phyloP scores from a whole-genome alignment of 2,888 invertebrate species.

The Nyleta sp. region DNA sequence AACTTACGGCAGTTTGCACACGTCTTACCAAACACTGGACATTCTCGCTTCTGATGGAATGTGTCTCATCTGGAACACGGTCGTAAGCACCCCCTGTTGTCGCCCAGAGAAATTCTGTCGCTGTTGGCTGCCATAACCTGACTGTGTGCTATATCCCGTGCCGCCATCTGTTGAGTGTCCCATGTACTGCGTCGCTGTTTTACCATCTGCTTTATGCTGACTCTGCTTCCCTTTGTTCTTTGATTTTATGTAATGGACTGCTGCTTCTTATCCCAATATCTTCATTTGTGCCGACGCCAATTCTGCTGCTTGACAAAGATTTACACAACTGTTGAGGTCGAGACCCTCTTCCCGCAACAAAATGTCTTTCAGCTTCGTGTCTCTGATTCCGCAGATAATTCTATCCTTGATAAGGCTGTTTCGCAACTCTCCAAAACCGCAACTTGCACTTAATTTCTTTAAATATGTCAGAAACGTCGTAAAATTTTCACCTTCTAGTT shows the following conservation, averaged over 20 bases:
- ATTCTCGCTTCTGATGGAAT: constrained; percentile 30
- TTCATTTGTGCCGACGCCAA: constrained; percentile 15
- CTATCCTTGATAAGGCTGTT: constrained; percentile 57
- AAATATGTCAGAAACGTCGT: constrained; percentile 66
- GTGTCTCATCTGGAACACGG: constrained; percentile 40
- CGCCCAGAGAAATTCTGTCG: neutral
- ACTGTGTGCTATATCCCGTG: neutral
- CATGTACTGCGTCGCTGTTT: neutral
- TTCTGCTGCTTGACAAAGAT: constrained; percentile 46
- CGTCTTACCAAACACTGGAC: constrained; percentile 58
- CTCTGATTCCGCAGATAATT: constrained; percentile 43
- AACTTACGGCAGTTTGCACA: constrained; percentile 40
- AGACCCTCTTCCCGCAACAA: constrained; percentile 41
- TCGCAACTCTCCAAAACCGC: constrained; percentile 65
- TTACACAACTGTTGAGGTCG: constrained; percentile 27
- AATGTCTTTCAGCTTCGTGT: constrained; percentile 34
- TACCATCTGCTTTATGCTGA: neutral
- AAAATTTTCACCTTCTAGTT: constrained; percentile 57
- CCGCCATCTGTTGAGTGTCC: neutral
- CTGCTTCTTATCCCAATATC: neutral
- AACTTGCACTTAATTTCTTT: constrained; percentile 63
- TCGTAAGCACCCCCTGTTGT: neutral
- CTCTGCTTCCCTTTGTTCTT: neutral
- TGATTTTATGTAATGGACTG: neutral
- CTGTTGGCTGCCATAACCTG: constrained; percentile 4